Conservation (phyloP, 2,888 invertebrate species). For the Metallyticus violacea region DNA sequence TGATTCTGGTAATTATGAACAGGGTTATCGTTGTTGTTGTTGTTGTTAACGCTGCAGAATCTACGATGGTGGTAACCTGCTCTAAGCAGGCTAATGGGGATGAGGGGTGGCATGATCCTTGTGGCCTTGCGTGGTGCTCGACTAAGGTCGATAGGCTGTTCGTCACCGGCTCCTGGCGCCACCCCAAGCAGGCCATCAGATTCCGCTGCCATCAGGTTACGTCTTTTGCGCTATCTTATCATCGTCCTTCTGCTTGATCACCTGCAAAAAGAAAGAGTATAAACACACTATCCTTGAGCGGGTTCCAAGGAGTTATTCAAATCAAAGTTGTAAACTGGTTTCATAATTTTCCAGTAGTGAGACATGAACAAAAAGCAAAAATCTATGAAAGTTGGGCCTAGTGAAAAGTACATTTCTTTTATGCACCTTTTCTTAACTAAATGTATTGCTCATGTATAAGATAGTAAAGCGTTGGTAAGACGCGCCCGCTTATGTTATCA, state of each 20-base stretch:
- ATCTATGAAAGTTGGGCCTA: no score
- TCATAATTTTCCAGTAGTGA: background rate
- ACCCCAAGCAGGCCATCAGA: conserved; percentile 27
- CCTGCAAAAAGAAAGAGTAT: background rate
- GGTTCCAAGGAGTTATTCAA: background rate
- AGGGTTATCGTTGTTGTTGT: background rate
- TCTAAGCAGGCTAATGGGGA: conserved; percentile 29
- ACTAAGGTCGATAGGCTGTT: conserved; percentile 33
- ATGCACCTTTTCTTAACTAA: no score
- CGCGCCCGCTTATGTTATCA: no score
- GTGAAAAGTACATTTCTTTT: no score
- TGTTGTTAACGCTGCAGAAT: background rate
- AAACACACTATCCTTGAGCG: background rate
- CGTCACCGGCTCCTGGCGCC: conserved; percentile 27
- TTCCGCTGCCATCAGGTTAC: conserved; percentile 27
- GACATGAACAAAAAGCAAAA: no score
- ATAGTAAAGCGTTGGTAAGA: no score
- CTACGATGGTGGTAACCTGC: conserved; percentile 8
- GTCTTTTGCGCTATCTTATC: background rate
- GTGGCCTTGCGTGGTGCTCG: conserved; percentile 21
- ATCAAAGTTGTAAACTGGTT: background rate
- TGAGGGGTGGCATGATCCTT: conserved; percentile 29
- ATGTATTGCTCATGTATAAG: no score
- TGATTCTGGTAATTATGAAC: no score
- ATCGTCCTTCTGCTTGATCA: background rate